These are phyloP conservation scores for Torymus texanus DNA, from an alignment of 2,888 invertebrate genomes.

Conservation along the genomic window DNA sequence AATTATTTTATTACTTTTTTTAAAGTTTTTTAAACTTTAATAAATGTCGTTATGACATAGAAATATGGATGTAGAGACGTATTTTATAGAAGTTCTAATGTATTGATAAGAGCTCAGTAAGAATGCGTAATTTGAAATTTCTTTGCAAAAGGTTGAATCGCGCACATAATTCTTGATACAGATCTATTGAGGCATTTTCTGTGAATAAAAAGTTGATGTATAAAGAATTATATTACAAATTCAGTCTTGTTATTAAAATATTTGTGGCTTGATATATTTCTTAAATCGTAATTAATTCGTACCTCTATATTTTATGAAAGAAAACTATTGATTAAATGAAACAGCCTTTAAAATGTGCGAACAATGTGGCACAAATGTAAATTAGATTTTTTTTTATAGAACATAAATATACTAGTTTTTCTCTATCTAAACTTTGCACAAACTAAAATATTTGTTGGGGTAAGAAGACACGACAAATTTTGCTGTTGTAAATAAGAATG, in stretches of 20 bases:
- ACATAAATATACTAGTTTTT: background rate
- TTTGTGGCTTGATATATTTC: background rate
- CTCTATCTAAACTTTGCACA: background rate
- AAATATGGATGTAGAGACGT: background rate
- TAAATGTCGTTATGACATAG: background rate
- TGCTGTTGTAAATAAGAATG: slow-evolving; percentile 37
- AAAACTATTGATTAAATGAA: no score
- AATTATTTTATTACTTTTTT: slow-evolving; percentile 15
- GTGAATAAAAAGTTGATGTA: slow-evolving; percentile 30
- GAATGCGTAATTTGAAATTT: slow-evolving; percentile 19
- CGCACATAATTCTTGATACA: slow-evolving; percentile 40
- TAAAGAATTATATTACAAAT: slow-evolving; percentile 18
- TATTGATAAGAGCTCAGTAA: slow-evolving; percentile 32
- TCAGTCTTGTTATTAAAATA: slow-evolving; percentile 9
- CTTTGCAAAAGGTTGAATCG: slow-evolving; percentile 33
- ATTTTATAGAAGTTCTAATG: background rate
- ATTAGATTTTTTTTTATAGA: background rate
- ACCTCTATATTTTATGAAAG: no score
- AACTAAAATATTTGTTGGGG: background rate
- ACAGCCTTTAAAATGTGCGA: no score
- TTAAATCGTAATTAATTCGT: no score
- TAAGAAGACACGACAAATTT: slow-evolving; percentile 2
- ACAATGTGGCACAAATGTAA: background rate
- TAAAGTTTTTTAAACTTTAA: background rate
- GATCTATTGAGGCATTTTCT: slow-evolving; percentile 33